Percentiles rank a stretch among this genome's conserved stretches.
These are phyloP conservation scores for Protobothrops flavoviridis DNA, from an alignment of 2,113 vertebrate species.

Conservation along the genomic window DNA sequence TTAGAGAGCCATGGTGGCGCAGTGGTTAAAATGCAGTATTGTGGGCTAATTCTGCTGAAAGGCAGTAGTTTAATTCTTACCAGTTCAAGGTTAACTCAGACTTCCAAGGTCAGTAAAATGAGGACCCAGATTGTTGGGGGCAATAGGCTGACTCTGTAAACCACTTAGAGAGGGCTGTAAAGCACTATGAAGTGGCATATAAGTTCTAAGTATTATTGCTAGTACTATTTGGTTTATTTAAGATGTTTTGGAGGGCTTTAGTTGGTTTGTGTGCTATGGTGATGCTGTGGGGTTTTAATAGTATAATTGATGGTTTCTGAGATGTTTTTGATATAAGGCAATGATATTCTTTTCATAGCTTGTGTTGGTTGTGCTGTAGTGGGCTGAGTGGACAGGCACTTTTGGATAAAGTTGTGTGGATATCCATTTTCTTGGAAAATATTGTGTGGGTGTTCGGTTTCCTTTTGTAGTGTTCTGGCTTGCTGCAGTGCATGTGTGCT, in stretches of 20 bases:
- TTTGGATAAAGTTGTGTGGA: not conserved
- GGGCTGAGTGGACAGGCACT: not conserved
- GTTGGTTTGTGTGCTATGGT: no score
- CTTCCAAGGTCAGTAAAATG: not conserved
- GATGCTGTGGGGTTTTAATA: no score
- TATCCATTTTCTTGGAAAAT: not conserved
- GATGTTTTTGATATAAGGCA: no score
- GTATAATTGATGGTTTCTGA: no score
- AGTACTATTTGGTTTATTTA: not conserved
- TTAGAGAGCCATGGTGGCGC: no score
- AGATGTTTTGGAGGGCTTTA: no score
- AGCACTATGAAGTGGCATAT: not conserved
- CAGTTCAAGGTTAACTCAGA: not conserved
- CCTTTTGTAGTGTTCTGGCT: not conserved
- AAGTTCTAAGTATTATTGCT: not conserved
- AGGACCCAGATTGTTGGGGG: not conserved
- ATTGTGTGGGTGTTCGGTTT: not conserved
- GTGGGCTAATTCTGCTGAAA: not conserved
- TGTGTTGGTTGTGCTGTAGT: not conserved
- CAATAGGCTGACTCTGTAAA: not conserved
- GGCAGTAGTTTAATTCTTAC: not conserved
- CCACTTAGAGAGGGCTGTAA: not conserved
- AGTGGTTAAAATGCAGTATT: no score
- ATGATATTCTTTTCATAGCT: not conserved
- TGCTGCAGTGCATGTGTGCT: not conserved